Evolutionary conservation across 2,113 vertebrate species (phyloP).

Genomic region (Phoenicopterus ruber): DNA sequence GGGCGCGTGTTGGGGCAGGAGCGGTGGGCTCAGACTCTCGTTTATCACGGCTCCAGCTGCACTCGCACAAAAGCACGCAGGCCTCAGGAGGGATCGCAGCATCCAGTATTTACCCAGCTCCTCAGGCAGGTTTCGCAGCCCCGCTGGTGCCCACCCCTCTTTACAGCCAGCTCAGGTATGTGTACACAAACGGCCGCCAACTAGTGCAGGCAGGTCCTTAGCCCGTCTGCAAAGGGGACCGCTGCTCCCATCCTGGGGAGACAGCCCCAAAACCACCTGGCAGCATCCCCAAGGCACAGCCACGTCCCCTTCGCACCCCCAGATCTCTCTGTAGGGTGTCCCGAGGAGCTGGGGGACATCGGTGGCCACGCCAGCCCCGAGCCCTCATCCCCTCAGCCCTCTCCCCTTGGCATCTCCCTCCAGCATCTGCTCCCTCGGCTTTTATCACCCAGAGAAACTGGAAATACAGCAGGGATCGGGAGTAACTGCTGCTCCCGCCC

Average conservation of each 20-base stretch:
- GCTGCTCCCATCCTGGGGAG: neutral
- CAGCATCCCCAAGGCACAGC: neutral
- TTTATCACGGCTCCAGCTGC: neutral
- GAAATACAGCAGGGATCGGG: neutral
- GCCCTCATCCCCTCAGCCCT: neutral
- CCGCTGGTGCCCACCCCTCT: neutral
- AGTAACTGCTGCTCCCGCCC: accelerated
- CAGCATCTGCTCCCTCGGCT: neutral
- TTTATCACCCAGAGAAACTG: neutral
- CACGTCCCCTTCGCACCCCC: accelerated
- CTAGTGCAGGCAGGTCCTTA: neutral
- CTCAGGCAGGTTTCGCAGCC: neutral
- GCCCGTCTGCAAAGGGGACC: neutral
- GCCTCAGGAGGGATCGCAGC: neutral
- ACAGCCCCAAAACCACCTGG: neutral
- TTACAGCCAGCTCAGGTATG: conserved; percentile 21
- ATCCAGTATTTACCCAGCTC: neutral
- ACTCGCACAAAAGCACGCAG: accelerated
- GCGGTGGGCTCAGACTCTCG: accelerated
- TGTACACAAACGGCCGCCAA: neutral
- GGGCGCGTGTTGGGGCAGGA: accelerated
- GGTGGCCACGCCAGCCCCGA: accelerated
- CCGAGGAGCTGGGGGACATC: neutral
- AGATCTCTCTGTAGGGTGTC: neutral
- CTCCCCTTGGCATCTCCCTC: neutral